These are phyloP conservation scores for Osmerus eperlanus DNA, from an alignment of 2,113 vertebrate species.

Conservation along the genomic window DNA sequence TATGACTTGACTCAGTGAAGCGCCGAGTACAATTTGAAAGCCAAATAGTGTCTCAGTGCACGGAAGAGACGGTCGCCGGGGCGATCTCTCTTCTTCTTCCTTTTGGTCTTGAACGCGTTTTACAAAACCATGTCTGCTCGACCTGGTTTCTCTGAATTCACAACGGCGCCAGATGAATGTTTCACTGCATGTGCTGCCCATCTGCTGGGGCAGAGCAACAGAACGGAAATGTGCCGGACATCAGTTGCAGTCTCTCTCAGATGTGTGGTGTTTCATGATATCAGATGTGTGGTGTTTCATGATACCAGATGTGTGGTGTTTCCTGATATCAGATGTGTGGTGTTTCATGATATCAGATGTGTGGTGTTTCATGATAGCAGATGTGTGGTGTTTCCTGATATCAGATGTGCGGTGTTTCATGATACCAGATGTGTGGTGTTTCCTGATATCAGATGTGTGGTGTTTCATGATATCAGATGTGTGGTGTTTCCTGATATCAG, in stretches of 20 bases:
- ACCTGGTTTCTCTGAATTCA: constrained; percentile 52
- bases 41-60: constrained; percentile 69
- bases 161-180: constrained; percentile 44
- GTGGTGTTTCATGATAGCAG: neutral
- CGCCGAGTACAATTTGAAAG: constrained; percentile 71
- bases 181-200: constrained; percentile 13
- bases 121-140: constrained; percentile 45
- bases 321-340: no score
- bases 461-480: neutral
- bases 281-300: neutral
- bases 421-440: neutral
- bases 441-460: no score
- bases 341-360: no score
- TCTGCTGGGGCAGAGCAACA: constrained; percentile 4
- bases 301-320: no score
- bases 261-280: neutral
- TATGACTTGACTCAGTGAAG: constrained; percentile 70
- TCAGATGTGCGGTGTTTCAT: no score
- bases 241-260: no score
- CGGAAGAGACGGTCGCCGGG: constrained; percentile 53
- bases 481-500: no score
- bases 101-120: constrained; percentile 24
- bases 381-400: no score
- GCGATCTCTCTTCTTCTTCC: constrained; percentile 62
- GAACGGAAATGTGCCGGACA: no score